These are phyloP conservation scores for Trissonchulus sp. DNA, from an alignment of 2,888 invertebrate species.

Conservation along the genomic window DNA sequence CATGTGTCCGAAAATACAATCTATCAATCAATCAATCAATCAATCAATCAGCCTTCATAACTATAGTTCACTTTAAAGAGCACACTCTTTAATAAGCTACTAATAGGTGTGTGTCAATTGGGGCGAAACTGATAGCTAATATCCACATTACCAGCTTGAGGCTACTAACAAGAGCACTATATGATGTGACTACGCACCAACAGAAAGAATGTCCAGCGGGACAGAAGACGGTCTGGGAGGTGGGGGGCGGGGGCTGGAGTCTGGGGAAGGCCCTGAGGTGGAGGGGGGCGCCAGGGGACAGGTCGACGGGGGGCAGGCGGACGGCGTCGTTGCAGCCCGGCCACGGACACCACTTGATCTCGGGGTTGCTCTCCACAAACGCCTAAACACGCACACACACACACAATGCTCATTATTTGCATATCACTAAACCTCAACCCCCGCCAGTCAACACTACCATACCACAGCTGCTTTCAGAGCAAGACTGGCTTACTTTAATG, in stretches of 20 bases:
- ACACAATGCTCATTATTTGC: too few relatives aligned
- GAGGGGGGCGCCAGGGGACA: slow-evolving; percentile 24
- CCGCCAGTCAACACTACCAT: neutral
- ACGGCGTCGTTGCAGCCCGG: slow-evolving; percentile 66
- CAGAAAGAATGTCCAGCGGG: slow-evolving; percentile 67
- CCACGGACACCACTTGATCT: slow-evolving; percentile 67
- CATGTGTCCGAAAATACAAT: too few relatives aligned
- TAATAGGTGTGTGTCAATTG: too few relatives aligned
- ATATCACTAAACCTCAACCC: neutral
- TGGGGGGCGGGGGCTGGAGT: slow-evolving; percentile 50
- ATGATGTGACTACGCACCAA: slow-evolving; percentile 60
- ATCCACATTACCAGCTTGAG: too few relatives aligned
- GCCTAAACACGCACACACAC: slow-evolving; percentile 59
- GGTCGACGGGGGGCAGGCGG: slow-evolving; percentile 59
- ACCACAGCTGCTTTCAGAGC: too few relatives aligned
- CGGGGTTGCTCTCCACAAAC: slow-evolving; percentile 66
- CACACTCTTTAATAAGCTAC: too few relatives aligned
- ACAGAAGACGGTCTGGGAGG: slow-evolving; percentile 65
- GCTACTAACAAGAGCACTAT: too few relatives aligned
- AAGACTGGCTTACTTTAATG: slow-evolving; percentile 63
- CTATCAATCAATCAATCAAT: too few relatives aligned
- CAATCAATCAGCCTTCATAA: too few relatives aligned
- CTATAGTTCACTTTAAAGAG: too few relatives aligned
- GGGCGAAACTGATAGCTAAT: too few relatives aligned
- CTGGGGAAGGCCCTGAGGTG: slow-evolving; percentile 33